These are phyloP conservation scores for Cataglyphis rosenhaueri DNA, from an alignment of 2,888 invertebrate species.

Conservation along the genomic window DNA sequence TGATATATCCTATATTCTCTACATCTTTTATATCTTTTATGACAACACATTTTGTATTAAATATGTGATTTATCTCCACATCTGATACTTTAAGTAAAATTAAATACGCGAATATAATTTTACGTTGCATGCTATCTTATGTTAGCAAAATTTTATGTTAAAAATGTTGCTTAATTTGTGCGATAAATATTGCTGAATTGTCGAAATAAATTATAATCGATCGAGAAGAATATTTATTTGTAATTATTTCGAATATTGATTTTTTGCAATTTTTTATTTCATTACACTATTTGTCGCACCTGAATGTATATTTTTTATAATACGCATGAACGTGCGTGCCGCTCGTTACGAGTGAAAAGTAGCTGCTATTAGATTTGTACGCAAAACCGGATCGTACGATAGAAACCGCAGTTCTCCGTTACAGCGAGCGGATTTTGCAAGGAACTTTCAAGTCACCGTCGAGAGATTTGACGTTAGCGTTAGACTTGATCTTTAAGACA, in stretches of 20 bases:
- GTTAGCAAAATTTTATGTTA: not conserved
- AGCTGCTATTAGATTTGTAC: slow-evolving; percentile 45
- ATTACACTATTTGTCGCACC: not conserved
- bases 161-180: not conserved
- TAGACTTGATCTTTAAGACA: not conserved
- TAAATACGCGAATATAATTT: not conserved
- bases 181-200: not conserved
- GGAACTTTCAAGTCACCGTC: slow-evolving; percentile 38
- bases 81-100: not conserved
- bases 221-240: not conserved
- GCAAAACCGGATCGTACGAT: slow-evolving; percentile 50
- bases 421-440: slow-evolving; percentile 32
- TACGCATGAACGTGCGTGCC: slow-evolving; percentile 42
- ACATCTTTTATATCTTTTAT: not conserved
- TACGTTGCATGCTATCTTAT: not conserved
- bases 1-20: not conserved
- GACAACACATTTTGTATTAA: not conserved
- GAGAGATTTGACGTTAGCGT: not conserved
- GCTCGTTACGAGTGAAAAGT: slow-evolving; percentile 52
- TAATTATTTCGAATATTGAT: not conserved
- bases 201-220: not conserved
- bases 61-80: not conserved
- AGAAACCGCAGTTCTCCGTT: slow-evolving; percentile 48
- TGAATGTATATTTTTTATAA: slow-evolving; percentile 23
- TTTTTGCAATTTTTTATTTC: not conserved